phyloP scores from a whole-genome alignment of 2,113 vertebrate species.

The Oncorhynchus clarkii region DNA sequence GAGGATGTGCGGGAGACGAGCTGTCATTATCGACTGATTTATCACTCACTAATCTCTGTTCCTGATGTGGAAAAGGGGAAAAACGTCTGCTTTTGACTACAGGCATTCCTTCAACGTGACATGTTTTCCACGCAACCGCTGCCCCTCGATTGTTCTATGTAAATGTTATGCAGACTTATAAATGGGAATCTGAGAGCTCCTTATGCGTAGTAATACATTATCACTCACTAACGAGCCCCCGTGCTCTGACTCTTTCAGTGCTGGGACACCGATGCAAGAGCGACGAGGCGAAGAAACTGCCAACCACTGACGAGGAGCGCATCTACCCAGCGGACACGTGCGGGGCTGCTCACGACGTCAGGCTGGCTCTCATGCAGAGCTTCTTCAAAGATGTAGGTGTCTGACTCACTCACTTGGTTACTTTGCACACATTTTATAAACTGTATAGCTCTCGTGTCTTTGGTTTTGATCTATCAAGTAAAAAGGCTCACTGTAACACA shows the following conservation, averaged over 20 bases:
- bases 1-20: constrained; percentile 9
- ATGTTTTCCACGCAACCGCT: constrained; percentile 4
- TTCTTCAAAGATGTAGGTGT: constrained; percentile 93
- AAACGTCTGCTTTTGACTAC: neutral
- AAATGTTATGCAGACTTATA: constrained; percentile 33
- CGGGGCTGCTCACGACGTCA: constrained; percentile 85
- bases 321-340: constrained; percentile 91
- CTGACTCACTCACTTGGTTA: neutral
- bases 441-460: neutral
- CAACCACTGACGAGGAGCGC: constrained; percentile 88
- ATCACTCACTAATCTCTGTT: constrained; percentile 8
- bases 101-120: neutral
- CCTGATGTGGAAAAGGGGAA: neutral
- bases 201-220: neutral
- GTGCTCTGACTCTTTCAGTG: constrained; percentile 69
- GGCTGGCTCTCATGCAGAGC: constrained; percentile 85
- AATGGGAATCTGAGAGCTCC: constrained; percentile 16
- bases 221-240: neutral
- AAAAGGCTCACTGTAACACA: neutral
- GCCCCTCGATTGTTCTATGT: constrained; percentile 34
- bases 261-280: constrained; percentile 89
- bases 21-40: constrained; percentile 5
- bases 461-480: neutral
- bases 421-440: neutral
- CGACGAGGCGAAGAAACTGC: constrained; percentile 85